Base-by-base conservation (phyloP, 2,113 vertebrate genomes). In the Pycnonotus jocosus region DNA sequence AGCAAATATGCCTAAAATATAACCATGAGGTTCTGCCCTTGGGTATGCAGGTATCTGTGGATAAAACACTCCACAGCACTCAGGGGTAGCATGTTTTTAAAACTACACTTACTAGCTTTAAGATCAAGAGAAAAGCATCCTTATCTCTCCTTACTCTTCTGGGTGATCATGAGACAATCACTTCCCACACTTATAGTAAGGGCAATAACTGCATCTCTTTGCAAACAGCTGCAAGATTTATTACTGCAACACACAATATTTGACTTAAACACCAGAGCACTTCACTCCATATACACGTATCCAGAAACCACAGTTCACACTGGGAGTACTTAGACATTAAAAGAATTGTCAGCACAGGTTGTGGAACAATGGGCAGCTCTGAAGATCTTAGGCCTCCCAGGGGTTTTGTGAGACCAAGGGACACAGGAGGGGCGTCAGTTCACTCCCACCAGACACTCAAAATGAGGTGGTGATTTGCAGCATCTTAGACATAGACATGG, bases 361-460 rank as follows among this genome's bases (percentile, higher is more conserved):
- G 8, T 30, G 16, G 35, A 68, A 48, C 21, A 54, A 7, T 1
- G 4, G 23, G 28, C 47, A 64, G 14, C 19, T 51, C 56, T 79
- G 42, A 66, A 71, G 62, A 11, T 28, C 25, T 35, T 44, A 15
- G 2, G 3, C 6, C 31, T 66, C 12, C 11, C 30, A 31, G 1
- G 0, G 30, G 5, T 22, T 78, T 81, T 51, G 60, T 27, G 53
- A 25, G 19, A 57, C 11, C 10, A 25, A 42, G 8, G 15, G 24
- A 50, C 42, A 51, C 6, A 33, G 23, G 62, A 76, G 0, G 0
- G 4, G 3, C 15, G 14, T 28, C n/a, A 14, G 35, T 7, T 20
- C 1, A 0, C 42, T 58, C 28, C 38, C 45, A 30, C 9, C 27
- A 48, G 44, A 21, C 19, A 23, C 12, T 40, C 33, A 38, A 18